Evolutionary conservation across 2,797 vertebrate genomes (phyloP), one percentile per base, ranked within the genome.

Genomic region (Pogonophryne albipinna): DNA sequence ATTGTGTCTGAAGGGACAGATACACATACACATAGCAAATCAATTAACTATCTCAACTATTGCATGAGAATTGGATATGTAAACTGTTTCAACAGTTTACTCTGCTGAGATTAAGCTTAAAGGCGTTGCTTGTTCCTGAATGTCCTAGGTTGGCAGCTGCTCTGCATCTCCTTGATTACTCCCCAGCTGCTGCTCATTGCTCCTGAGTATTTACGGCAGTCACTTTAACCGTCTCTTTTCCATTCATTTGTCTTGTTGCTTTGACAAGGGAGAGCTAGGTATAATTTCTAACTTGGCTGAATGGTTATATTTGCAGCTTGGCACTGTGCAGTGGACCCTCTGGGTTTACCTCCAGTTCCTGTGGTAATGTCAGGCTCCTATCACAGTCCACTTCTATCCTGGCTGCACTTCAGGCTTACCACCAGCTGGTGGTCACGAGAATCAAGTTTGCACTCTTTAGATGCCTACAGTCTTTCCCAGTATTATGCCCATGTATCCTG

Each of bases 391-490:
- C 31, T 16, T 47, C 11, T 63, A 38, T 78, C 45, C 31, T 51
- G 66, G 46, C 45, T 64, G 41, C 63, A 60, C 53, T 68, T 27
- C 27, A 27, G 27, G 57, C 10, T 75, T 61, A 74, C 77, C 66
- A 79, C 76, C 74, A 83, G 73, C 71, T 27, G 60, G 44, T 49
- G 57, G 69, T 79, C 68, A 71, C 69, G 53, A 56, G 42, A 74
- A 69, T 73, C 44, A 56, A 72, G 57, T 56, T 66, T 79, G 31
- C 66, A 47, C 56, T 80, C 62, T 53, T 78, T 65, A 78, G 72
- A 55, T 55, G 34, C 66, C 64, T 50, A 38, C 41, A 64, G 75
- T 65, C 63, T 75, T 53, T 80, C 79, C 20, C 64, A 84, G 77
- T 76, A 76, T 86, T 60, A 58, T 47, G 55, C 64, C 78, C 53